Percentiles rank a stretch among this genome's conserved stretches.
These are phyloP conservation scores for Nestor notabilis DNA, from an alignment of 2,113 vertebrate species.

Conservation along the genomic window DNA sequence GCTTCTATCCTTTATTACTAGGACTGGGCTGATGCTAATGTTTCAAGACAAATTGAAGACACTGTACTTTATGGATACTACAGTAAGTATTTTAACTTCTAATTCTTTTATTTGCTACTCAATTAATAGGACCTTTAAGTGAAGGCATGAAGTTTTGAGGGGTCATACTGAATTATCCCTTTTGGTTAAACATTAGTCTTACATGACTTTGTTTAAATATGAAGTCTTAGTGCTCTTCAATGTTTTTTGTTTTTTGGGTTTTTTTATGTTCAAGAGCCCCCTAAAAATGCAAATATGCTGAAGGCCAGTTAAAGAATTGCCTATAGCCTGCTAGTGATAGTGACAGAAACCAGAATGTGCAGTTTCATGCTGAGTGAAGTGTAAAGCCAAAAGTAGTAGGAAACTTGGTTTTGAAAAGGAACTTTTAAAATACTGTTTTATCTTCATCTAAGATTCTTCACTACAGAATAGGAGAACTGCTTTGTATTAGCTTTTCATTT, in stretches of 20 bases:
- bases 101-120: not conserved
- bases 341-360: not conserved
- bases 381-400: not conserved
- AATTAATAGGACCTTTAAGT: not conserved
- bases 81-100: constrained; percentile 82
- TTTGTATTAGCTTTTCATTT: not conserved
- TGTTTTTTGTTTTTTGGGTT: no score
- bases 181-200: not conserved
- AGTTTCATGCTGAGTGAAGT: not conserved
- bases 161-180: not conserved
- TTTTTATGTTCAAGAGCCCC: not conserved
- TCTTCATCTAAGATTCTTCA: not conserved
- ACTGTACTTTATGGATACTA: constrained; percentile 95
- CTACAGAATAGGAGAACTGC: not conserved
- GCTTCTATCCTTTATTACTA: constrained; percentile 11
- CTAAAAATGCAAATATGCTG: not conserved
- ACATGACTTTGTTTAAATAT: not conserved
- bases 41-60: constrained; percentile 91
- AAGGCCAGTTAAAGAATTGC: not conserved
- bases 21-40: constrained; percentile 92
- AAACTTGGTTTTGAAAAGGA: not conserved
- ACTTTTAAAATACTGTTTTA: not conserved
- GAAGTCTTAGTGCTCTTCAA: not conserved
- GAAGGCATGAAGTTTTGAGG: not conserved
- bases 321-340: not conserved